Base-by-base conservation (phyloP, 2,113 vertebrate species). In the Dasyprocta punctata region DNA sequence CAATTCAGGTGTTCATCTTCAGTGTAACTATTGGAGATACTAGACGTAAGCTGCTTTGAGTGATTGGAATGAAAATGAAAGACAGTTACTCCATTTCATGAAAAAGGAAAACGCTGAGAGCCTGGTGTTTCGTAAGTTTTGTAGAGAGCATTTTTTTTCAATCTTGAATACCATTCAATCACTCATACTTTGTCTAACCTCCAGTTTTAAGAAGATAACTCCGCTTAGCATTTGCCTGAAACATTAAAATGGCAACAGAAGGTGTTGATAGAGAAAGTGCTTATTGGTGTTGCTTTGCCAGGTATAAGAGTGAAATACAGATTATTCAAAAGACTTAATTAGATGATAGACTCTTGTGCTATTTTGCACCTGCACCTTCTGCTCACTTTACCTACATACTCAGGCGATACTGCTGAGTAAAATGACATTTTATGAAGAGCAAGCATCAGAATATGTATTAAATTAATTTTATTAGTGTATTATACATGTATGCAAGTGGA, bases 251-350 rank as follows among this genome's bases (percentile, higher is more conserved):
- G n/a, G 30, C n/a, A 38, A 56, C 63, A 95, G 78, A 97, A 1
- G 61, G 41, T 52, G 28, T 71, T 38, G 13, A 13, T 80, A 80
- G 94, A 89, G 88, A 96, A 95, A 20, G 38, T 7, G 6, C 28
- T 89, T 61, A 54, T 20, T 87, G 92, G 33, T 49, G 41, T 1
- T 88, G 85, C 54, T 85, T 92, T 65, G 58, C 44, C 86, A 65
- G 41, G 78, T 67, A 3, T 58, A 96, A 93, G 5, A 65, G 96
- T 97, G 33, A 97, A 97, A 56, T 69, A 75, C 63, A 77, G 41
- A 84, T 44, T 54, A 88, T 95, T 96, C 80, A 98, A 97, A 89
- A 80, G 0, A 86, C 33, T 97, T 95, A 96, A 94, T 95, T 95
- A 94, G 63, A 65, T 73, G 65, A 94, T 17, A 54, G 73, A 83